phyloP scores from a whole-genome alignment of 2,888 invertebrate genomes.

The Watsonalla cultraria region DNA sequence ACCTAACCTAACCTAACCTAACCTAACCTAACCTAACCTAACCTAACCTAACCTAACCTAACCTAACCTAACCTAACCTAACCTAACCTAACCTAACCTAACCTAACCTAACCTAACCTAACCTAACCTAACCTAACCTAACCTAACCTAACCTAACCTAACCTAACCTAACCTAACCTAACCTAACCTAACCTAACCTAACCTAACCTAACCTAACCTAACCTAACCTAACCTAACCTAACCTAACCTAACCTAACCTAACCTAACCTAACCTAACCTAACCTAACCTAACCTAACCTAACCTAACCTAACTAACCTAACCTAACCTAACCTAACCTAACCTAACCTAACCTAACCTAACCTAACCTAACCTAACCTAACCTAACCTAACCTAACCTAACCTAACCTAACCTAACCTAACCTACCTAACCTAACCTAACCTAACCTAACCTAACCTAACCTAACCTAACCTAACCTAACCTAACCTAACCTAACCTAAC shows the following conservation, averaged over 20 bases:
- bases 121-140: conserved; percentile 11
- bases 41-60: conserved; percentile 9
- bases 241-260: conserved; percentile 9
- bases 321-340: conserved; percentile 12
- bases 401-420: conserved; percentile 16
- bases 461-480: conserved; percentile 12
- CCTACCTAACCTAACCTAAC: conserved; percentile 20
- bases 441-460: conserved; percentile 13
- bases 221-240: conserved; percentile 11
- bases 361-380: conserved; percentile 18
- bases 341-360: conserved; percentile 19
- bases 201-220: conserved; percentile 11
- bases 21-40: conserved; percentile 10
- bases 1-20: conserved; percentile 10
- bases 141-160: conserved; percentile 13
- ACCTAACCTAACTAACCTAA: conserved; percentile 16
- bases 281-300: conserved; percentile 15
- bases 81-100: conserved; percentile 6
- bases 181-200: conserved; percentile 9
- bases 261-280: conserved; percentile 15
- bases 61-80: conserved; percentile 10
- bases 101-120: conserved; percentile 10
- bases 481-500: conserved; percentile 24
- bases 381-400: conserved; percentile 14
- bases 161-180: conserved; percentile 12